Evolutionary conservation across 2,113 vertebrate genomes (phyloP), one percentile per base, ranked within the genome.

Genomic region (Pterocles orientalis): DNA sequence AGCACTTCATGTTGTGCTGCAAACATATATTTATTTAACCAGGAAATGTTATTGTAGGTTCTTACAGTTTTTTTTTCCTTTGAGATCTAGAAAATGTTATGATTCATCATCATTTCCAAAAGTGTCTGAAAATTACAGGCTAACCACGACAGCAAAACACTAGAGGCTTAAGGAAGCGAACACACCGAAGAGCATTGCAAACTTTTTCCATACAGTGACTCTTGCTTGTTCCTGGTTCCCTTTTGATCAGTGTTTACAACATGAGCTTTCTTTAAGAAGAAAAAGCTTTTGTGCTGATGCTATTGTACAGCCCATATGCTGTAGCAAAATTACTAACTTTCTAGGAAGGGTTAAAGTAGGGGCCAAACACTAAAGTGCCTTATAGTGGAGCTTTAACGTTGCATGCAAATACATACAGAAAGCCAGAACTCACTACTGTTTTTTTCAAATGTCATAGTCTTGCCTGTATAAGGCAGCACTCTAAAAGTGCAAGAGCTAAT

Each of bases 11-110:
- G 66, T 78, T 85, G 82, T 75, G 81, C 94, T 93, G 94, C 97
- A 97, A 97, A 97, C 76, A 34, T 96, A 66, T 97, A 97, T 97
- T 98, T 98, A 97, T 97, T 98, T 98, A 97, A 92, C 95, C 54
- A 93, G 96, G 92, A 97, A 97, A 96, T 91, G 91, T 96, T 93
- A 80, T 96, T 95, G 95, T 93, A 80, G 82, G 83, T 65, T 88
- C 93, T 50, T 81, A n/a, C 41, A 36, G 86, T 57, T 93, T 95
- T 88, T 92, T 62, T 43, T 70, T 20, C 29, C 78, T 96, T 81
- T 89, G 79, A 94, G 83, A 94, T 72, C 80, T 94, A 97, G 62
- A 95, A 95, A 94, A 97, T 15, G 4, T 90, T 97, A 95, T 93
- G 97, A 98, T 97, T 98, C 97, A 97, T 96, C 94, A 95, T 77